phyloP scores from a whole-genome alignment of 2,113 vertebrate genomes.

The Gila orcuttii region DNA sequence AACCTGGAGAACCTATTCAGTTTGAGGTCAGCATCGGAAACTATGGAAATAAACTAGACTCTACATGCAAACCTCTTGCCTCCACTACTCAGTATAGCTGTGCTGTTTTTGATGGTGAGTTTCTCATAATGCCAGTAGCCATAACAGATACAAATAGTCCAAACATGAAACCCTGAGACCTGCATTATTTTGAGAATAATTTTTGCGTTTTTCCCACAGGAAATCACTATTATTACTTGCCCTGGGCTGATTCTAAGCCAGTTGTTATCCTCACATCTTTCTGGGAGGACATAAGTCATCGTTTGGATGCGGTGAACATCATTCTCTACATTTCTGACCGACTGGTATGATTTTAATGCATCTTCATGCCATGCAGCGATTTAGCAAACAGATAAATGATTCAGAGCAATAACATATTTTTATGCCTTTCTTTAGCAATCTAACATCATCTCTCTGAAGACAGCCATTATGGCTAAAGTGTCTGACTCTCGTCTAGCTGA shows the following conservation, averaged over 20 bases:
- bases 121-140: background rate
- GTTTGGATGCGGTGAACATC: constrained; percentile 87
- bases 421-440: constrained; percentile 80
- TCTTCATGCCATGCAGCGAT: background rate
- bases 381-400: background rate
- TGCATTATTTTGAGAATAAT: background rate
- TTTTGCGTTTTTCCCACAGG: constrained; percentile 71
- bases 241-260: constrained; percentile 91
- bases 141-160: constrained; percentile 18
- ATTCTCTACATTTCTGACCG: constrained; percentile 81
- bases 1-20: constrained; percentile 93
- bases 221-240: constrained; percentile 95
- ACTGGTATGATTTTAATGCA: constrained; percentile 79
- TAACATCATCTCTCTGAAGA: constrained; percentile 85
- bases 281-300: constrained; percentile 97
- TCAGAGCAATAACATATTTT: constrained; percentile 46
- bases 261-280: constrained; percentile 93
- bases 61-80: constrained; percentile 93
- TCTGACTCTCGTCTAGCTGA: constrained; percentile 79
- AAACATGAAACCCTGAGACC: background rate
- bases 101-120: constrained; percentile 92
- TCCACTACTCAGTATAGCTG: constrained; percentile 95
- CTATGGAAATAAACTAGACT: constrained; percentile 97
- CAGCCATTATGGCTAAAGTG: constrained; percentile 83
- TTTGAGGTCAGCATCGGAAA: constrained; percentile 99